A percentile compares a stretch with the other conserved stretches of the same genome.
Evolutionary conservation across 2,888 invertebrate genomes (phyloP).

Genomic region (Rhyacophila evoluta): DNA sequence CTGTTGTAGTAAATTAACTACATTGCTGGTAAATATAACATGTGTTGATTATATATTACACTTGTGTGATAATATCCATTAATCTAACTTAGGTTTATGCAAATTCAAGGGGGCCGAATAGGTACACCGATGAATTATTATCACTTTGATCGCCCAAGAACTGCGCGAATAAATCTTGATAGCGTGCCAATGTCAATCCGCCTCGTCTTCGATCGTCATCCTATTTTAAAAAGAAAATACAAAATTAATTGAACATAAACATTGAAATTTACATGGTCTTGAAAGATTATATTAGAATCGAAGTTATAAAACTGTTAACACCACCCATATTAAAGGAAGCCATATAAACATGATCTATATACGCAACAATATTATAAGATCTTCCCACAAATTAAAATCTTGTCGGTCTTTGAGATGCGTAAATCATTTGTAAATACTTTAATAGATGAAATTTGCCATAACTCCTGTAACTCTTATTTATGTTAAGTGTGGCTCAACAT

Average conservation of each 20-base stretch:
- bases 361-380: too few relatives aligned
- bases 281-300: too few relatives aligned
- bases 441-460: too few relatives aligned
- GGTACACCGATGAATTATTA: constrained; percentile 78
- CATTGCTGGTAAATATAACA: background rate
- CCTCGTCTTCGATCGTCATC: constrained; percentile 86
- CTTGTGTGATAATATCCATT: background rate
- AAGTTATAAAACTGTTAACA: constrained; percentile 8
- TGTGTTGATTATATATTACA: background rate
- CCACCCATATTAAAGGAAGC: too few relatives aligned
- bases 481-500: too few relatives aligned
- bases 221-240: constrained; percentile 66
- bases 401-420: too few relatives aligned
- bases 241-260: background rate
- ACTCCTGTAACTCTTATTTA: too few relatives aligned
- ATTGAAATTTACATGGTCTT: too few relatives aligned
- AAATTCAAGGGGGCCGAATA: constrained; percentile 81
- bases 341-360: too few relatives aligned
- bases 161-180: constrained; percentile 86
- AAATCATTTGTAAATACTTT: too few relatives aligned
- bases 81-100: constrained; percentile 20
- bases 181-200: constrained; percentile 81
- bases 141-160: constrained; percentile 84
- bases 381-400: too few relatives aligned
- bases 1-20: background rate